Evolutionary conservation across 2,888 invertebrate genomes (phyloP), one percentile per base, ranked within the genome.

Genomic region (Prenolepis imparis): DNA sequence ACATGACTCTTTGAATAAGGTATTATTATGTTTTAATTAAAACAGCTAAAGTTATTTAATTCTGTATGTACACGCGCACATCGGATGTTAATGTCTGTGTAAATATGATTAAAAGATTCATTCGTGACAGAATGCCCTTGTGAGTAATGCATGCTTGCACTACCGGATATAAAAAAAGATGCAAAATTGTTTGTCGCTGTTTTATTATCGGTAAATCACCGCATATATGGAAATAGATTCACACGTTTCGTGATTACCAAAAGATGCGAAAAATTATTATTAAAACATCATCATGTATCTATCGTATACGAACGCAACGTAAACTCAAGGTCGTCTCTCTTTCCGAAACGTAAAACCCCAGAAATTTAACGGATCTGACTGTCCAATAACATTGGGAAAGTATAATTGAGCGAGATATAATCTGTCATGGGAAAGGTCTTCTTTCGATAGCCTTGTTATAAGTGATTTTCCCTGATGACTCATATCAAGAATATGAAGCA

Each of bases 1-100:
- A 89, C 59, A 78, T 57, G 44, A 70, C 11, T 24, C 67, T 48
- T n/a, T 81, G 63, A 21, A 77, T 48, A 61, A 28, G 12, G 11
- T 32, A 32, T 44, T 72, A 70, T 12, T 24, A 59, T 59, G 59
- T 78, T 72, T 68, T 72, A 72, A 68, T 78, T 68, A 6, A 39
- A 77, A 55, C 66, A 12, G 11, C 3, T 28, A 59, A 59, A 67
- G 41, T 66, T 5, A 41, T 5, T 32, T 11, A 11, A 36, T 64
- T 52, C 41, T 6, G 11, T n/a, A 4, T 6, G 11, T n/a, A 4
- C 36, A n/a, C 5, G 12, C 12, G 5, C 3, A 44, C 48, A 48
- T 73, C 4, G 15, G 3, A 24, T 11, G 18, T 75, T 18, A 64
- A 3, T 48, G 1, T 39, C 1, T 15, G 63, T 48, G 48, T 36